phyloP scores from a whole-genome alignment of 1,140 invertebrate genomes.

The Hylyphantes graminicola region DNA sequence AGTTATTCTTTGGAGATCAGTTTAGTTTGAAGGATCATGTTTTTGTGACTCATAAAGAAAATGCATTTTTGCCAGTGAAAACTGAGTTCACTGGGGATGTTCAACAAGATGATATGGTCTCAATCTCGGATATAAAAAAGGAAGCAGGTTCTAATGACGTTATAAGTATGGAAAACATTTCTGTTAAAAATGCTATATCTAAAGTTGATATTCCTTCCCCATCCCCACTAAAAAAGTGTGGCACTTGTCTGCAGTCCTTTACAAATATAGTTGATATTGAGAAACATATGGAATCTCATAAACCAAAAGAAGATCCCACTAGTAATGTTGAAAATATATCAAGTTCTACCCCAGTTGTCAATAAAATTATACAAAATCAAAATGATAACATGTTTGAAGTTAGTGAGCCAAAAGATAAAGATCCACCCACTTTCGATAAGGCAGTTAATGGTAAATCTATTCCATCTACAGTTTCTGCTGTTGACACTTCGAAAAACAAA shows the following conservation, averaged over 20 bases:
- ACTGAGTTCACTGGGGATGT: background rate
- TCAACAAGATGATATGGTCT: background rate
- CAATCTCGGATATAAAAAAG: background rate
- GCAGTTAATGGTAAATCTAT: too few species aligned
- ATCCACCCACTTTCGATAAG: too few species aligned
- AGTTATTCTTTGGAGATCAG: slow-evolving; percentile 22
- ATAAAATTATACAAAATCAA: too few species aligned
- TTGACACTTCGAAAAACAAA: too few species aligned
- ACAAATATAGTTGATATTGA: slow-evolving; percentile 25
- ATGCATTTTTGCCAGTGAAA: slow-evolving; percentile 39
- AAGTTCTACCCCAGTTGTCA: too few species aligned
- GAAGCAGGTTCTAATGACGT: background rate
- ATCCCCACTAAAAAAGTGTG: slow-evolving; percentile 31
- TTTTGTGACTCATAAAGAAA: slow-evolving; percentile 38
- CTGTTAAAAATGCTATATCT: background rate
- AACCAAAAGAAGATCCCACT: background rate
- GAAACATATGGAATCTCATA: slow-evolving; percentile 14
- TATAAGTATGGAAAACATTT: background rate
- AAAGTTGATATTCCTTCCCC: background rate
- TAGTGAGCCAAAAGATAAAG: too few species aligned
- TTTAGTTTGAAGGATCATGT: slow-evolving; percentile 45
- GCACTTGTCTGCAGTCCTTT: slow-evolving; percentile 33
- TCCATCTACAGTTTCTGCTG: too few species aligned
- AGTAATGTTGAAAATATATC: too few species aligned
- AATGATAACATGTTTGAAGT: too few species aligned